Evolutionary conservation across 2,888 invertebrate genomes (phyloP).

Genomic region (Stenodera caucasica): DNA sequence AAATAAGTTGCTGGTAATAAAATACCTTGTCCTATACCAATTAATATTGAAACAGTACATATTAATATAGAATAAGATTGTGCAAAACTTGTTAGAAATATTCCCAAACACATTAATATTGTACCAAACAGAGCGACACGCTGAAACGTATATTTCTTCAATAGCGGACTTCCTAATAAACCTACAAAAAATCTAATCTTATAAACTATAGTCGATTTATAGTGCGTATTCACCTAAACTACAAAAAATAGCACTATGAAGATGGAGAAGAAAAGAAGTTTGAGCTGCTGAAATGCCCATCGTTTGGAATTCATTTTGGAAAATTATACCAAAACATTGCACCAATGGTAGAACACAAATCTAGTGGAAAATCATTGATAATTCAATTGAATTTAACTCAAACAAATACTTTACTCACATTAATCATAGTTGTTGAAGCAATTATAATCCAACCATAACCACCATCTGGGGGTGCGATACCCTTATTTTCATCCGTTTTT

Average conservation of each 20-base stretch:
- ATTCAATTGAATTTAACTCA: background rate
- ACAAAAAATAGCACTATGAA: constrained; percentile 54
- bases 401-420: constrained; percentile 46
- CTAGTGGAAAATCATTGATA: constrained; percentile 36
- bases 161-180: constrained; percentile 55
- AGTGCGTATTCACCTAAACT: constrained; percentile 46
- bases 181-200: too few relatives aligned
- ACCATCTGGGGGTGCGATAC: constrained; percentile 49
- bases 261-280: constrained; percentile 54
- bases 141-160: constrained; percentile 54
- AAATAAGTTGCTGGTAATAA: constrained; percentile 56
- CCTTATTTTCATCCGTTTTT: background rate
- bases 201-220: background rate
- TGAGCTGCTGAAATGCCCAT: constrained; percentile 52
- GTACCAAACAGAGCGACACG: constrained; percentile 53
- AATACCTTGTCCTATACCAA: constrained; percentile 55
- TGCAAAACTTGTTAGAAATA: constrained; percentile 54
- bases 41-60: constrained; percentile 51
- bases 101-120: constrained; percentile 51
- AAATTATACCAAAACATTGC: constrained; percentile 56
- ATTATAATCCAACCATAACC: constrained; percentile 60
- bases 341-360: constrained; percentile 51
- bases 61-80: constrained; percentile 52
- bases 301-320: constrained; percentile 48
- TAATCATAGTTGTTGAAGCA: constrained; percentile 52